Conservation (phyloP, 2,888 invertebrate genomes). For the Machimus rusticus region DNA sequence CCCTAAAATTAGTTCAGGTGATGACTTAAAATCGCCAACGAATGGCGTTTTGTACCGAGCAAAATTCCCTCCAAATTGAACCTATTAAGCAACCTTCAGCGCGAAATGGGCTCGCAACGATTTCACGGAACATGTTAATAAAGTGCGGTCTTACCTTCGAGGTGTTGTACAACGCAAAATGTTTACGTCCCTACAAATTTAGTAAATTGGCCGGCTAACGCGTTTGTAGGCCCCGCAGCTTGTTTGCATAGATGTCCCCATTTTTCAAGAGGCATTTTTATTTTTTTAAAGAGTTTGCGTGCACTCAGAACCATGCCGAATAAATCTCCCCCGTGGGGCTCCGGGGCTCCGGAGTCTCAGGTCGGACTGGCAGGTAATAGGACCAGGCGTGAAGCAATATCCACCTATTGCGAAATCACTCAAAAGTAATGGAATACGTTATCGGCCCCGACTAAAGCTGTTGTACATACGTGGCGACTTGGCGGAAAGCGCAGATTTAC, state of each 20-base stretch:
- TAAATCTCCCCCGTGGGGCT: not conserved
- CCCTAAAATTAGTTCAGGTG: not conserved
- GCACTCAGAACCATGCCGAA: not conserved
- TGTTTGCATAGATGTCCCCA: not conserved
- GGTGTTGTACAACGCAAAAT: not conserved
- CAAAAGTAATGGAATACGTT: slow-evolving; percentile 32
- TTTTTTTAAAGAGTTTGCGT: not conserved
- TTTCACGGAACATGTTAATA: not conserved
- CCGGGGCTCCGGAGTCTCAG: not conserved
- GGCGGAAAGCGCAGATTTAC: slow-evolving; percentile 43
- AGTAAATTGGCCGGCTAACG: not conserved
- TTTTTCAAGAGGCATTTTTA: not conserved
- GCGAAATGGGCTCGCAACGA: not conserved
- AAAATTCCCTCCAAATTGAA: not conserved
- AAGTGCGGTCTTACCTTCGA: not conserved
- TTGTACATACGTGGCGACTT: not conserved
- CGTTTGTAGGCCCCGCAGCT: not conserved
- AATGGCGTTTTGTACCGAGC: not conserved
- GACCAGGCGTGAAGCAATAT: slow-evolving; percentile 29
- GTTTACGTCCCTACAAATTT: not conserved
- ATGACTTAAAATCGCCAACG: not conserved
- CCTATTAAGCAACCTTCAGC: not conserved
- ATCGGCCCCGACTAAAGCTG: not conserved
- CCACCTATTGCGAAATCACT: slow-evolving; percentile 28
- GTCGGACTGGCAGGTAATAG: not conserved